phyloP scores from a whole-genome alignment of 2,888 invertebrate species.

The Apomyelois bistriatella region DNA sequence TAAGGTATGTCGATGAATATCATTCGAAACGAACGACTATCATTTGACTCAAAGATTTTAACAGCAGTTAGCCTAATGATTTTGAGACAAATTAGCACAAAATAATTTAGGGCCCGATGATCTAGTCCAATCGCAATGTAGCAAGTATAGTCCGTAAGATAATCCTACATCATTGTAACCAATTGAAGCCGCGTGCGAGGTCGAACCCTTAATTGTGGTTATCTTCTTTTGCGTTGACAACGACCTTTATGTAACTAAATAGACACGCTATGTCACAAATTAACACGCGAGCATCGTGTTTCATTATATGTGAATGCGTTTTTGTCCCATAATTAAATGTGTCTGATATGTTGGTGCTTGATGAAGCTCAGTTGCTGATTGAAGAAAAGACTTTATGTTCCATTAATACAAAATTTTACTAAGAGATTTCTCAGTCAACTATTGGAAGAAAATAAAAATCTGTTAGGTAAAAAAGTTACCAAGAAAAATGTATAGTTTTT shows the following conservation, averaged over 20 bases:
- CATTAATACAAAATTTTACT: too few species aligned
- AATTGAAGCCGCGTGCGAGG: slow-evolving; percentile 20
- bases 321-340: not conserved
- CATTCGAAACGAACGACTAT: too few species aligned
- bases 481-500: too few species aligned
- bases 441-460: too few species aligned
- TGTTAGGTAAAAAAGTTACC: too few species aligned
- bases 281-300: not conserved
- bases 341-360: too few species aligned
- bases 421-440: too few species aligned
- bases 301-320: not conserved
- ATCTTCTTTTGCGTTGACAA: slow-evolving; percentile 1
- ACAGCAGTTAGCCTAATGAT: too few species aligned
- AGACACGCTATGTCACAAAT: slow-evolving; percentile 1
- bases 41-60: too few species aligned
- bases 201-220: slow-evolving; percentile 10
- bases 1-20: too few species aligned
- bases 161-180: slow-evolving; percentile 21
- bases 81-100: not conserved
- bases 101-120: not conserved
- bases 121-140: not conserved
- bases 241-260: slow-evolving; percentile 2
- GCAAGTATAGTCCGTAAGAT: slow-evolving; percentile 18
- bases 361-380: too few species aligned
- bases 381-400: too few species aligned